Base-by-base conservation (phyloP, 37 sponge, comb jelly and placozoan genomes). In the Theonella swinhoei region DNA sequence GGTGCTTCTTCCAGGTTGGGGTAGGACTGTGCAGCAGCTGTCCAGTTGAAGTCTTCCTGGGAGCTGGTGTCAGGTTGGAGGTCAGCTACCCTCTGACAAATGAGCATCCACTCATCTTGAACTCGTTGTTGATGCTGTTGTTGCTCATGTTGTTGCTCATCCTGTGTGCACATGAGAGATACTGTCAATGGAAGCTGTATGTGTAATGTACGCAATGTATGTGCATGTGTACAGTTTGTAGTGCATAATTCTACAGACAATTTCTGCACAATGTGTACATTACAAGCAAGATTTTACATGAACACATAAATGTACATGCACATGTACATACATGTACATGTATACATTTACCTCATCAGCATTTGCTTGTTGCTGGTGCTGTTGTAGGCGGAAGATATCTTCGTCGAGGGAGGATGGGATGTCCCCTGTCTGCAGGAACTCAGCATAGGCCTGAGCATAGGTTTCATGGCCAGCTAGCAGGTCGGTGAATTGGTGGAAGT, bases 31-130 rank as follows among this genome's bases (percentile, higher is more conserved):
- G 73, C 24, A 1, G n/a, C 8, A 2, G 24, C 62, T 47, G 72
- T 8, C 82, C 82, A 81, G 70, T 68, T 39, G 32, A 4, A 38
- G 28, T 38, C 70, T 5, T 81, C 73, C 4, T 81, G n/a, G 4
- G 60, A 34, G 7, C 30, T 41, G 33, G 62, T 28, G 4, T 14
- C 39, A 67, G 80, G 54, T 29, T 80, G 80, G 42, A 80, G 26
- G 54, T 58, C 73, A 30, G 72, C 33, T 34, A 30, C 22, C 19
- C 47, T 64, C 30, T 83, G 74, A 39, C 84, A 83, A n/a, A 83
- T 63, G 1, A 74, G 20, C 84, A 83, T 83, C 83, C 83, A 83
- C 34, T 83, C 83, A 5, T 83, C 64, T 35, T 22, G 36, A 58
- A 63, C 83, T 73, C 83, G 19, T 58, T 19, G 60, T 58, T 58